These are phyloP conservation scores for Eupithecia tripunctaria DNA, from an alignment of 2,888 invertebrate species.

Conservation along the genomic window DNA sequence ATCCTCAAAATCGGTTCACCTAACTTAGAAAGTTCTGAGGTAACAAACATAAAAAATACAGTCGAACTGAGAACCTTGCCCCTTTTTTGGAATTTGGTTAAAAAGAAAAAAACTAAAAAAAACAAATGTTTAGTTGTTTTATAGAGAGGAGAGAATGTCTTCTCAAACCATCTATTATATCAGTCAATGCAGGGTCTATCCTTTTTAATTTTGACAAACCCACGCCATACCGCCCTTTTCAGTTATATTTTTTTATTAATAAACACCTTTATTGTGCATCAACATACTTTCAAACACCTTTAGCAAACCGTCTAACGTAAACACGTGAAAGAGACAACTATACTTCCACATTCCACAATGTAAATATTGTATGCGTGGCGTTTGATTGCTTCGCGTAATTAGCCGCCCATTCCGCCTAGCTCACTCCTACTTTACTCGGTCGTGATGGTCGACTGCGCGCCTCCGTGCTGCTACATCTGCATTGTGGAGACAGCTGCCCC, in stretches of 20 bases:
- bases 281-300: neutral
- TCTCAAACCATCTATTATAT: no score
- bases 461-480: constrained; percentile 6
- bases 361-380: constrained; percentile 24
- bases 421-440: constrained; percentile 31
- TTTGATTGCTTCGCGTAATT: constrained; percentile 34
- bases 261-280: neutral
- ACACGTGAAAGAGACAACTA: constrained; percentile 18
- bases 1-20: no score
- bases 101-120: no score
- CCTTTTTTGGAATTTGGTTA: no score
- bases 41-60: no score
- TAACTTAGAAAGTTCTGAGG: no score
- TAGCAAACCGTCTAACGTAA: neutral
- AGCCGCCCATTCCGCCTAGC: constrained; percentile 23
- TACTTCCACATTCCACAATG: constrained; percentile 18
- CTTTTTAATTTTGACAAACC: no score
- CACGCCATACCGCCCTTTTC: no score
- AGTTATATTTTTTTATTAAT: no score
- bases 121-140: no score
- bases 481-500: constrained; percentile 23
- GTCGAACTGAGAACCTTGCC: no score
- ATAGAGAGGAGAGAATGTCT: no score
- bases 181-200: neutral
- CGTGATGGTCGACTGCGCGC: constrained; percentile 25